Percentiles rank a stretch among this genome's conserved stretches.
Evolutionary conservation across 2,113 vertebrate genomes (phyloP).

Genomic region (Pteronura brasiliensis): DNA sequence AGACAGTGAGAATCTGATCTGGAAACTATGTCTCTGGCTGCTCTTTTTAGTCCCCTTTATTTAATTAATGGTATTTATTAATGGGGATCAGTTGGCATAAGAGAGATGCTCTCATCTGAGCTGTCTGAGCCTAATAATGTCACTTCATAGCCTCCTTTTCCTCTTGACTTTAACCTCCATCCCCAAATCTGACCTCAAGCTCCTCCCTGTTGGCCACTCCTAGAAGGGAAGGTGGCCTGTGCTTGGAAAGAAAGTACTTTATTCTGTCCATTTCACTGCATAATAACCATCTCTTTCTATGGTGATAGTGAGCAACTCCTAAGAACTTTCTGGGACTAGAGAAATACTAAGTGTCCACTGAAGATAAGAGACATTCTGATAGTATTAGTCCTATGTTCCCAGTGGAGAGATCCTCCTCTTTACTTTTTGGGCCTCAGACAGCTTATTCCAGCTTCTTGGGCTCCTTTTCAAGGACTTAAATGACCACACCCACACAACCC

Average conservation of each 20-base stretch:
- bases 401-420: background rate
- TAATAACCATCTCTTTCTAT: background rate
- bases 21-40: background rate
- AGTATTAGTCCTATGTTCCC: background rate
- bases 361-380: background rate
- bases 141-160: slow-evolving; percentile 16
- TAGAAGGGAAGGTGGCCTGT: background rate
- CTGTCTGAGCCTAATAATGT: background rate
- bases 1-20: background rate
- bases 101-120: background rate
- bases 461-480: background rate
- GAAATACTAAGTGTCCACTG: background rate
- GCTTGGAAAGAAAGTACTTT: background rate
- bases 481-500: background rate
- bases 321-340: background rate
- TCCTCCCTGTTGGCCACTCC: background rate
- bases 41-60: slow-evolving; percentile 72
- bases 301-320: background rate
- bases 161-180: background rate
- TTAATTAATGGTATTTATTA: slow-evolving; percentile 85
- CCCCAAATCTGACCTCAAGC: background rate
- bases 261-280: background rate
- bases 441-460: background rate
- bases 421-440: background rate
- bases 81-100: slow-evolving; percentile 46